Base-by-base conservation (phyloP, 2,797 vertebrate species). In the Lerista edwardsae region DNA sequence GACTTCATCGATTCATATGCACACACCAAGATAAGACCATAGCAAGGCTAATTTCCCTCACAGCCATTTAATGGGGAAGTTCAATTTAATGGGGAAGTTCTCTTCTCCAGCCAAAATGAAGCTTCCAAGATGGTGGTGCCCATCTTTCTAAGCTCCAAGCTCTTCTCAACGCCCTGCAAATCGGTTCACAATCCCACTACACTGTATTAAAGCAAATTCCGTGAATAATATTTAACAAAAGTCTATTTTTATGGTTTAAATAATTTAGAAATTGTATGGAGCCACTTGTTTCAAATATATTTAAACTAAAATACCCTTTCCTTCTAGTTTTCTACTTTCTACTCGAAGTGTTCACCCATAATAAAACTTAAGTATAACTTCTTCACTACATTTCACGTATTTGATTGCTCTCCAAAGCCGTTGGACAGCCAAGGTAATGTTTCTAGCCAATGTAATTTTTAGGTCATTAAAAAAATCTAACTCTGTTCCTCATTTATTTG, bases 311-410 rank as follows among this genome's bases (percentile, higher is more conserved):
- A 27, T 94, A 91, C 87, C 91, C 94, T 95, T 95, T n/a, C 89
- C 89, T 94, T 93, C 92, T 90, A 23, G 94, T 96, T 96, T 95
- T 94, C 95, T n/a, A n/a, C n/a, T n/a, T n/a, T n/a, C n/a, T n/a
- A 93, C 96, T 97, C 96, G 93, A 88, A 95, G 94, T 96, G 95
- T 97, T 97, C 97, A 97, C 96, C 31, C 89, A 90, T 96, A 96
- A 97, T 97, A 91, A 96, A 96, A 95, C 94, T 95, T 96, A 97
- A 96, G 90, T 96, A 95, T 96, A 96, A 97, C 95, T 93, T 95
- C 96, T 98, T 98, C 97, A 98, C 97, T 96, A 97, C 97, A 97
- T 98, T 98, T 99, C 97, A 98, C 97, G 94, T 97, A 96, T 97
- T 97, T 96, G 97, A 98, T 97, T 97, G 97, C 97, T 97, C 95